Conservation (phyloP, 1,140 invertebrate species). For the Drosophila simulans region DNA sequence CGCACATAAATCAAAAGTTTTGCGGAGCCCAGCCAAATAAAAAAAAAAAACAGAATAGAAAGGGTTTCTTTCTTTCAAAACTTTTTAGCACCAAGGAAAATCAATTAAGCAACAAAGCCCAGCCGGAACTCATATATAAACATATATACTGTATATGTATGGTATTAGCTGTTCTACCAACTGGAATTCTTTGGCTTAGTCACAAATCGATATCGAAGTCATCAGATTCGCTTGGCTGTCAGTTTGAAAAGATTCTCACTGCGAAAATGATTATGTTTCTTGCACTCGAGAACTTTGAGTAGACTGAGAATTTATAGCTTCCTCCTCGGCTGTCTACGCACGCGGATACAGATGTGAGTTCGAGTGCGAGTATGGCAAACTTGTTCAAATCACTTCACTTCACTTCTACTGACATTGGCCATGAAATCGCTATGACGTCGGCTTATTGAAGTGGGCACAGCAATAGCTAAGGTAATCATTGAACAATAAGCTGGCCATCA, state of each 20-base stretch:
- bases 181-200: slow-evolving; percentile 52
- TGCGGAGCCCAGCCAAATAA: slow-evolving; percentile 5
- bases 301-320: slow-evolving; percentile 33
- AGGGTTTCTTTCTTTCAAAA: slow-evolving; percentile 23
- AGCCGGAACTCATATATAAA: slow-evolving; percentile 19
- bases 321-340: slow-evolving; percentile 33
- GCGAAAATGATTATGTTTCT: slow-evolving; percentile 52
- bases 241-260: slow-evolving; percentile 26
- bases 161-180: slow-evolving; percentile 15
- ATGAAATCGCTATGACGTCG: slow-evolving; percentile 58
- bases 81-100: slow-evolving; percentile 34
- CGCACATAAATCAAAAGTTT: slow-evolving; percentile 70
- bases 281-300: slow-evolving; percentile 26
- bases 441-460: slow-evolving; percentile 30
- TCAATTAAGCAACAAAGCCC: slow-evolving; percentile 56
- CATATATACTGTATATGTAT: not conserved
- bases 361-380: slow-evolving; percentile 34
- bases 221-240: slow-evolving; percentile 34
- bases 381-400: slow-evolving; percentile 63
- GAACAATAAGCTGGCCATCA: slow-evolving; percentile 42
- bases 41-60: slow-evolving; percentile 1
- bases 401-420: slow-evolving; percentile 63
- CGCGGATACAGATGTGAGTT: slow-evolving; percentile 56
- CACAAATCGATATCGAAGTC: slow-evolving; percentile 16
- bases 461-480: slow-evolving; percentile 30